Evolutionary conservation across 64 coral and sea anemone genomes (phyloP).

Genomic region (Porites lutea): DNA sequence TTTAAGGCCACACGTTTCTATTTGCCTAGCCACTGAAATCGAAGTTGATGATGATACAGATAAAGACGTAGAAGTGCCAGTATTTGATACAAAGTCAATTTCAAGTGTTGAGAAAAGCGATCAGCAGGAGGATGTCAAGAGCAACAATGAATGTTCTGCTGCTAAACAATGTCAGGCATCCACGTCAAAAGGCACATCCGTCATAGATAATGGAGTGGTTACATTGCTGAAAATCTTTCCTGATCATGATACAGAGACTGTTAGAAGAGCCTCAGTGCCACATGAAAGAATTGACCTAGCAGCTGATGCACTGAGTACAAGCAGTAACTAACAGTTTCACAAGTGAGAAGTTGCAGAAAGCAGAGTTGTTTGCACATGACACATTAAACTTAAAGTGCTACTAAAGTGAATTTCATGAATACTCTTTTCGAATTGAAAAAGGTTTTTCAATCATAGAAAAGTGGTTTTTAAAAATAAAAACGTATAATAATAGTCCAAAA

Average conservation of each 20-base stretch:
- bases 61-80: slow-evolving; percentile 1
- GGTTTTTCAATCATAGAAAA: too few species aligned
- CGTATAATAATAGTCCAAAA: too few species aligned
- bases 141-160: background rate
- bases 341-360: background rate
- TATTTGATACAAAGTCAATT: slow-evolving; percentile 13
- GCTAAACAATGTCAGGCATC: background rate
- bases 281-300: slow-evolving; percentile 48
- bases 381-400: background rate
- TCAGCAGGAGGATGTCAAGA: background rate
- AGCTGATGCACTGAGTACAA: slow-evolving; percentile 24
- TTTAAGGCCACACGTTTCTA: slow-evolving; percentile 32
- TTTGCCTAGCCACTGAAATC: slow-evolving; percentile 10
- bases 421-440: too few species aligned
- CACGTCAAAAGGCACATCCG: slow-evolving; percentile 34
- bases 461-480: too few species aligned
- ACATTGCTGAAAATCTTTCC: slow-evolving; percentile 38
- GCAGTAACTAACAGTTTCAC: background rate
- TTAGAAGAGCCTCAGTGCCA: slow-evolving; percentile 25
- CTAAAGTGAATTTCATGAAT: too few species aligned
- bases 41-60: slow-evolving; percentile 19
- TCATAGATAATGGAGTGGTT: slow-evolving; percentile 51
- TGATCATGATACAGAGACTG: slow-evolving; percentile 28
- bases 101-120: background rate
- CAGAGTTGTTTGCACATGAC: background rate